Base-by-base conservation (phyloP, 2,888 invertebrate genomes). In the Callosobruchus maculatus region DNA sequence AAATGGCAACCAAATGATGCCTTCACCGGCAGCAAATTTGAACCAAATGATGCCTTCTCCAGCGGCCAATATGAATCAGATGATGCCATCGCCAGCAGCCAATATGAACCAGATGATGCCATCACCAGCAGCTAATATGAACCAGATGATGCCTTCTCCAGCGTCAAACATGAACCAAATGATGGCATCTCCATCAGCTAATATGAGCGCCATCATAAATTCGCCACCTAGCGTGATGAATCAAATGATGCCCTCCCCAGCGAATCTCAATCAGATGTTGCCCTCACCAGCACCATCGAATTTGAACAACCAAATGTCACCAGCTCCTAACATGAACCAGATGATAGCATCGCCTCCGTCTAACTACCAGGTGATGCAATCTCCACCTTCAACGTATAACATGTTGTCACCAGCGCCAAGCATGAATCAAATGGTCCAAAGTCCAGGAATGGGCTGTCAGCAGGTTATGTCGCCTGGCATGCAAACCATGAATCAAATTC, bases 21-120 rank as follows among this genome's bases (percentile, higher is more conserved):
- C 77, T 7, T 82, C 82, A 18, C 81, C 81, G 7, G 74, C 80
- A 5, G 70, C 80, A 9, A 82, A 80, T 71, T 76, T 82, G 66
- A 82, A 81, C 72, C 82, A 81, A 75, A 82, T 83, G 79, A 81
- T 84, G 73, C 79, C 79, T 18, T 83, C 83, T 20, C 83, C 84
- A 9, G 76, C 81, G 68, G 22, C 74, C 13, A 73, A 74, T 22
- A 77, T 80, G 49, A 73, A 81, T 71, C 82, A 81, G 70, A 79
- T 81, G 74, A 73, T 83, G 71, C 79, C 78, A 22, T 83, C 84
- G 5, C 83, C 82, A 20, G 75, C 80, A 18, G 75, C 78, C n/a
- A 68, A 74, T 22, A 77, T 80, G 75, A 82, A 81, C 75, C 82
- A 82, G 74, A 83, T 84, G 78, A 82, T 85, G 78, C 79, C 81